Conservation (phyloP, 2,888 invertebrate genomes). For the Keiferia lycopersicella region DNA sequence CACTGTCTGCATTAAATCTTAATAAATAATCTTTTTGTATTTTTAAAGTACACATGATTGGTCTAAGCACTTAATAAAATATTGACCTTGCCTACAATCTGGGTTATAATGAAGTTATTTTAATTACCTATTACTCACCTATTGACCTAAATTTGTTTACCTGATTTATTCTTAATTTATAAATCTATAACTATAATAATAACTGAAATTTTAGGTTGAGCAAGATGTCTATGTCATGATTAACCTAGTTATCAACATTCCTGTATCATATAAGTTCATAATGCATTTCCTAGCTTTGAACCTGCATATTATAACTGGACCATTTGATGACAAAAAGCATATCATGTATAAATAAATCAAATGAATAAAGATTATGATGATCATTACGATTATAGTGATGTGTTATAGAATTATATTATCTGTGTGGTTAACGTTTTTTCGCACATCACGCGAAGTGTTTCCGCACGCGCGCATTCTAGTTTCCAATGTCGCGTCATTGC, state of each 20-base stretch:
- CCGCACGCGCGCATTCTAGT: constrained; percentile 28
- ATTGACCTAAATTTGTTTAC: background rate
- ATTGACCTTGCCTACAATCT: background rate
- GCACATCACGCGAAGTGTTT: constrained; percentile 29
- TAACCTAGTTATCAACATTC: constrained; percentile 4
- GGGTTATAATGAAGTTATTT: background rate
- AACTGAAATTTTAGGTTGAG: constrained; percentile 14
- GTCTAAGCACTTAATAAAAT: background rate
- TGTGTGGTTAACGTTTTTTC: constrained; percentile 34
- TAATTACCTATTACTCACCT: too few species aligned
- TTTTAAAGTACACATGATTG: background rate
- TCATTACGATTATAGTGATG: too few species aligned
- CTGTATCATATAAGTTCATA: constrained; percentile 21
- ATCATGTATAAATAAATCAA: too few species aligned
- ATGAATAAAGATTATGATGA: too few species aligned
- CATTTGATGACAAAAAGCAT: too few species aligned
- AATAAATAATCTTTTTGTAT: too few species aligned
- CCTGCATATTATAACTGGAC: background rate
- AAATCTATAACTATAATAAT: background rate
- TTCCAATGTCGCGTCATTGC: constrained; percentile 36
- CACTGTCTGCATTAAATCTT: too few species aligned
- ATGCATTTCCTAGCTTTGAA: constrained; percentile 25
- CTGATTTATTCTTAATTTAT: background rate
- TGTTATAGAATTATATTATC: too few species aligned
- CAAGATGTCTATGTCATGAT: constrained; percentile 10